These are phyloP conservation scores for Lepidocolaptes lacrymiger DNA, from an alignment of 2,797 vertebrate genomes.

Conservation along the genomic window DNA sequence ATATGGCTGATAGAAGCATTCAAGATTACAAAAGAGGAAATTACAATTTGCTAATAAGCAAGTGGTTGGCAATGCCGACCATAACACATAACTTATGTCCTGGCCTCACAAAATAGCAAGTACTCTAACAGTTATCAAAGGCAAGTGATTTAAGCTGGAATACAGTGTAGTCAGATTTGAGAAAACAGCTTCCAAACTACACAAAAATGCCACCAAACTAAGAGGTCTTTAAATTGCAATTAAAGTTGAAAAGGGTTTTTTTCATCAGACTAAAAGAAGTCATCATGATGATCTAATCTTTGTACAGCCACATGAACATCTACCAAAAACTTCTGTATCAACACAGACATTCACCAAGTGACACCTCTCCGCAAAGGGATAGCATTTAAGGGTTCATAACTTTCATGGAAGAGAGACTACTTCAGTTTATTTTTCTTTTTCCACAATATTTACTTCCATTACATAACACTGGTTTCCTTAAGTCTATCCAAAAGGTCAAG, in stretches of 20 bases:
- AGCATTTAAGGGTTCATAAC: neutral
- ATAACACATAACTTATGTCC: neutral
- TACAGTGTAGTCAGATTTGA: neutral
- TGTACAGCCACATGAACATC: neutral
- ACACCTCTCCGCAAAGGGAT: neutral
- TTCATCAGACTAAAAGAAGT: neutral
- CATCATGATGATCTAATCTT: neutral
- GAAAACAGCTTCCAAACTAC: neutral
- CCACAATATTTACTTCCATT: neutral
- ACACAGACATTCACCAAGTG: neutral
- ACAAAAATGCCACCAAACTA: neutral
- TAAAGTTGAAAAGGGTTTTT: neutral
- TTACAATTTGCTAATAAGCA: neutral
- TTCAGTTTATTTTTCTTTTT: neutral
- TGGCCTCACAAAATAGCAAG: neutral
- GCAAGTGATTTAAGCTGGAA: neutral
- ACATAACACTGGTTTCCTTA: accelerated
- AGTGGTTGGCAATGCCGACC: neutral
- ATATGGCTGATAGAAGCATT: neutral
- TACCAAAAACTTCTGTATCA: neutral
- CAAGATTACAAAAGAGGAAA: neutral
- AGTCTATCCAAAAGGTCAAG: neutral
- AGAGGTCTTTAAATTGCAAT: neutral
- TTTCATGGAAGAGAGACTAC: neutral
- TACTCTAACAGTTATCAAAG: neutral